Evolutionary conservation across 2,888 invertebrate genomes (phyloP).

Genomic region (Xestia rhomboidea): DNA sequence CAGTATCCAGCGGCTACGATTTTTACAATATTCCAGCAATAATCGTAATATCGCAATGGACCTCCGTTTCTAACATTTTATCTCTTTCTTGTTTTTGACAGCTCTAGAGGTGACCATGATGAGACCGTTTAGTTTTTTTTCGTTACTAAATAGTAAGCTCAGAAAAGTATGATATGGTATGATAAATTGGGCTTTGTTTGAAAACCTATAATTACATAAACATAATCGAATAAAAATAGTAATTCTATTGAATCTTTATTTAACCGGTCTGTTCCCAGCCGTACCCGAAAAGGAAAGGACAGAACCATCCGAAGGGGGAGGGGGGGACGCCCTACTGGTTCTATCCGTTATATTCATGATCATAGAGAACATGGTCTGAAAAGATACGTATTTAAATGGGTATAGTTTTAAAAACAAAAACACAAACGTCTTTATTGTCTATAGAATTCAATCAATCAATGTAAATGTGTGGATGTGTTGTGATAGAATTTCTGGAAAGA

Average conservation of each 20-base stretch:
- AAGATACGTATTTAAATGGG: neutral
- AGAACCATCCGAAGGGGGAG: no score
- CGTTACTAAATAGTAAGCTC: constrained; percentile 32
- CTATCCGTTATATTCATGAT: no score
- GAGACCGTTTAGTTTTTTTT: constrained; percentile 1
- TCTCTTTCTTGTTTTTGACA: constrained; percentile 66
- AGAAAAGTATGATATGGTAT: neutral
- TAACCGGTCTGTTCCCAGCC: no score
- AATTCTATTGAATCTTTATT: neutral
- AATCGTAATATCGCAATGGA: constrained; percentile 74
- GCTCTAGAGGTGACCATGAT: constrained; percentile 42
- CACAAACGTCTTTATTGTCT: neutral
- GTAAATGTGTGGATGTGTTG: constrained; percentile 26
- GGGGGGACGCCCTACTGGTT: no score
- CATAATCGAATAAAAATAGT: neutral
- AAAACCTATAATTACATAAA: neutral
- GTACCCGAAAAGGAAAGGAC: no score
- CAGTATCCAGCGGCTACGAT: constrained; percentile 74
- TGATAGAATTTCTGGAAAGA: constrained; percentile 11
- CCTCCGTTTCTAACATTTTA: constrained; percentile 67
- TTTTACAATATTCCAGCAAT: constrained; percentile 74
- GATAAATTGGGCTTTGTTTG: neutral
- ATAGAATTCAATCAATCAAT: neutral
- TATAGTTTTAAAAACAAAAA: neutral
- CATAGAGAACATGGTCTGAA: neutral